Evolutionary conservation across 2,888 invertebrate genomes (phyloP).

Genomic region (Andrena minutula): DNA sequence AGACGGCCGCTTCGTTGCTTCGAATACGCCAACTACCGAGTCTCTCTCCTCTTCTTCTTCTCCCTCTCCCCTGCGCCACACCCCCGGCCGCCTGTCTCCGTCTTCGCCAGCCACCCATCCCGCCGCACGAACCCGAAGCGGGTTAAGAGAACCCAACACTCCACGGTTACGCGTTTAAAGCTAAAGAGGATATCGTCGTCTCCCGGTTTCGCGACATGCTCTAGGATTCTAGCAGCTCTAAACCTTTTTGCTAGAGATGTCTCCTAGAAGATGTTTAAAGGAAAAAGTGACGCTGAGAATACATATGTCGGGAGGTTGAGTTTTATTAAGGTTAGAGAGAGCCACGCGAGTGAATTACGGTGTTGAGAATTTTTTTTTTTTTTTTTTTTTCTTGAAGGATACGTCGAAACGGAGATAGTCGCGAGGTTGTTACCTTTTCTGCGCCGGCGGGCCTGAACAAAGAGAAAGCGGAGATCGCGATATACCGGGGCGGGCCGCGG

Average conservation of each 20-base stretch:
- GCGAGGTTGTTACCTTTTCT: background rate
- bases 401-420: background rate
- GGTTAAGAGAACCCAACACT: conserved; percentile 77
- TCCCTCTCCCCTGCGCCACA: background rate
- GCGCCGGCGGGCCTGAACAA: background rate
- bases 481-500: conserved; percentile 8
- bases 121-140: conserved; percentile 70
- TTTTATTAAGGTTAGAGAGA: too few species aligned
- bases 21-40: conserved; percentile 68
- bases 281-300: too few species aligned
- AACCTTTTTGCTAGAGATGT: background rate
- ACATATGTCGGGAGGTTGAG: too few species aligned
- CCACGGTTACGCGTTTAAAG: conserved; percentile 74
- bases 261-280: background rate
- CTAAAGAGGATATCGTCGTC: conserved; percentile 75
- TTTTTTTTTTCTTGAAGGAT: background rate
- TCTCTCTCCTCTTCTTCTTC: conserved; percentile 11
- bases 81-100: conserved; percentile 21
- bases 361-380: background rate
- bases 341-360: background rate
- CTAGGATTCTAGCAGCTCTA: background rate
- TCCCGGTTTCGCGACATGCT: background rate
- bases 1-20: conserved; percentile 77
- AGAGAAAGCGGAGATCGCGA: background rate
- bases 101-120: conserved; percentile 36